Base-by-base conservation (phyloP, 35 echinoderm and acorn worm genomes). In the Ophiothrix spiculata region DNA sequence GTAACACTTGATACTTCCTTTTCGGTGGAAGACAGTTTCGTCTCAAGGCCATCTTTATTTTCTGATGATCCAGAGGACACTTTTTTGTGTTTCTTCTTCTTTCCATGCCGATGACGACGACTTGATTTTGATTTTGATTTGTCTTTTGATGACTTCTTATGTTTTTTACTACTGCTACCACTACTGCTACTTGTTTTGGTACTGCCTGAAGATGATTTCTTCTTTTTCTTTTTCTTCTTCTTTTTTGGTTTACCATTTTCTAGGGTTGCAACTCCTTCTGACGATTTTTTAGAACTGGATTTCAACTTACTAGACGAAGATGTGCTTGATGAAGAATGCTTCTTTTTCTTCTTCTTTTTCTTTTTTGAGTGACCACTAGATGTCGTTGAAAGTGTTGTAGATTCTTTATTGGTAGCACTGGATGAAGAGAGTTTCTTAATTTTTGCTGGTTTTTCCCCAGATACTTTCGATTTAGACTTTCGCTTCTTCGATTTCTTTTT, bases 191-290 rank as follows among this genome's bases (percentile, higher is more conserved):
- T 49, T 49, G 42, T 49, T 49, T 49, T 49, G 42, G 42, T 49
- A 10, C 6, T 49, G 6, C 6, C 6, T 19, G 60, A 69, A 69
- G 60, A 69, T 69, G 60, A 69, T 2, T 15, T 69, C 60, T 69
- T 69, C 60, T 69, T 69, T 25, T 69, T 69, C 60, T 49, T 49
- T 49, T 49, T 49, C 42, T 49, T 49, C 42, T 69, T 69, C 60
- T 69, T 69, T 25, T 6, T 69, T n/a, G 60, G 60, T n/a, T 69
- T 28, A 10, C 60, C 60, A 25, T 28, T 15, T 69, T 15, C 17
- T 1, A 69, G 25, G 29, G 60, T 15, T 69, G 17, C 1, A n/a
- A 25, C 16, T 4, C 60, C 29, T 1, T 15, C 17, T 25, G 60
- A 69, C 29, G 42, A 49, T 49, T 19, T 6, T 49, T n/a, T 69